phyloP scores from a whole-genome alignment of 2,888 invertebrate species.

The Plagodis dolabraria region DNA sequence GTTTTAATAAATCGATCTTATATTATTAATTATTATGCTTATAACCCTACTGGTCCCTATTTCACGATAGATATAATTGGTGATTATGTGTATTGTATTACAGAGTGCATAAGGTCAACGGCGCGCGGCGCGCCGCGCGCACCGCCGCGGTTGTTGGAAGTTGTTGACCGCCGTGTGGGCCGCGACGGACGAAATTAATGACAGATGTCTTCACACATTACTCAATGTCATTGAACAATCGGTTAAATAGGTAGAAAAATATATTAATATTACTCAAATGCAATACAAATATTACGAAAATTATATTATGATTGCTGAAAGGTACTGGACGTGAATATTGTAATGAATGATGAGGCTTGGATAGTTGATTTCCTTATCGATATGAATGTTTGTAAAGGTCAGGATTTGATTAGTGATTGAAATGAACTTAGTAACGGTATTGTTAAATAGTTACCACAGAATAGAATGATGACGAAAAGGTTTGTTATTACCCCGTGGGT shows the following conservation, averaged over 20 bases:
- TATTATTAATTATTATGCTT: too few relatives aligned
- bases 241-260: conserved; percentile 8
- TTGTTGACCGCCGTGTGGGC: too few relatives aligned
- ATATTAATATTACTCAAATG: conserved; percentile 7
- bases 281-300: conserved; percentile 17
- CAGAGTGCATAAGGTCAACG: too few relatives aligned
- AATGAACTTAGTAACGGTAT: not conserved
- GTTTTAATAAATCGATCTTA: too few relatives aligned
- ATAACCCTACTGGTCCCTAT: too few relatives aligned
- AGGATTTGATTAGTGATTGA: conserved; percentile 2
- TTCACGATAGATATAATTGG: too few relatives aligned
- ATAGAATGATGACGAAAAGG: not conserved
- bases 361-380: conserved; percentile 26
- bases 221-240: conserved; percentile 18
- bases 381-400: conserved; percentile 15
- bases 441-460: too few relatives aligned
- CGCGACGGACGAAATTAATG: not conserved
- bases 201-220: conserved; percentile 8
- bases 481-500: not conserved
- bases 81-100: too few relatives aligned
- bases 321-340: conserved; percentile 4
- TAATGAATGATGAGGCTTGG: conserved; percentile 1
- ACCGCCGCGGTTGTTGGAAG: too few relatives aligned
- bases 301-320: not conserved
- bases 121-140: too few relatives aligned